These are phyloP conservation scores for Oopsacas minuta DNA, from an alignment of 37 sponge, comb jelly and placozoan species.

Conservation along the genomic window DNA sequence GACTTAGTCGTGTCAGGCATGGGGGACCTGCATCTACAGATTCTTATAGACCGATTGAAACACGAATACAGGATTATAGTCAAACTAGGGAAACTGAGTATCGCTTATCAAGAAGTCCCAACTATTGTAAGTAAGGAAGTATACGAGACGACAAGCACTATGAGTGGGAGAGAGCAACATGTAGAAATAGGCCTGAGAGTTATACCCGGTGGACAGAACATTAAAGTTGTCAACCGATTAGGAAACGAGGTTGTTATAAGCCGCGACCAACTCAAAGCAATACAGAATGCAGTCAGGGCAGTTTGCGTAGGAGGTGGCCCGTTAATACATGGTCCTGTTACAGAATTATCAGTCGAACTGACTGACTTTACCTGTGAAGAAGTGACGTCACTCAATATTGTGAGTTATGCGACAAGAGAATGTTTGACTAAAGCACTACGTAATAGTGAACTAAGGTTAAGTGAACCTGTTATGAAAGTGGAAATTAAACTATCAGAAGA, in stretches of 20 bases:
- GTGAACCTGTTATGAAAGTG: not conserved
- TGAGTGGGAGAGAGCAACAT: not conserved
- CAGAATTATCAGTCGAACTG: not conserved
- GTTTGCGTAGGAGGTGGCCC: not conserved
- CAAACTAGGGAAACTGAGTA: constrained; percentile 57
- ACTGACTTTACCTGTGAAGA: not conserved
- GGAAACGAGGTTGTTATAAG: not conserved
- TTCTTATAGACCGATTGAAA: constrained; percentile 50
- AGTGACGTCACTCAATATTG: not conserved
- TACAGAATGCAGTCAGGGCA: not conserved
- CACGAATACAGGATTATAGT: constrained; percentile 54
- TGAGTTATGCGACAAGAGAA: not conserved
- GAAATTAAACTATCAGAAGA: not conserved
- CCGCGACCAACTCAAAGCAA: not conserved
- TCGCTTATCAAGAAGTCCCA: constrained; percentile 71
- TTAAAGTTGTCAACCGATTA: not conserved
- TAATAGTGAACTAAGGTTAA: not conserved
- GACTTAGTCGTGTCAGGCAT: constrained; percentile 81
- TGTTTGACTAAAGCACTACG: not conserved
- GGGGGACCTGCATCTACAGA: constrained; percentile 91
- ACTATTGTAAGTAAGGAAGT: not conserved
- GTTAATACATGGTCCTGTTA: not conserved
- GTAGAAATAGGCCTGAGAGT: not conserved
- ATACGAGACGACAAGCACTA: not conserved
- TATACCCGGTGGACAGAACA: not conserved